Percentiles rank a stretch among this genome's conserved stretches.
Conservation (phyloP, 2,888 invertebrate genomes). For the Caenorhabditis sp. region DNA sequence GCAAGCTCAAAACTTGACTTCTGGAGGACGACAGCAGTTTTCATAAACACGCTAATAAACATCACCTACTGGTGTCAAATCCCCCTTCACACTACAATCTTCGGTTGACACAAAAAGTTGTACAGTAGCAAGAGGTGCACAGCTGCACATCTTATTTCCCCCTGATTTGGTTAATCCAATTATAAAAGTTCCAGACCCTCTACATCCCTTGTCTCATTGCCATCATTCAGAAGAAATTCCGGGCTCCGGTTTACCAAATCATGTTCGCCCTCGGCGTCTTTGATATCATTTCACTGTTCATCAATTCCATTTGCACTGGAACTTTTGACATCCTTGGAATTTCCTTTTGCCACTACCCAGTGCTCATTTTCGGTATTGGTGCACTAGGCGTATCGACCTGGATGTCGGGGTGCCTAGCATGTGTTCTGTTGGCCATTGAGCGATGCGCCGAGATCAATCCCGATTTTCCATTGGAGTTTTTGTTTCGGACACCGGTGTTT, state of each 20-base stretch:
- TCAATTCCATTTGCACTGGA: conserved; percentile 27
- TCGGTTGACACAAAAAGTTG: no score
- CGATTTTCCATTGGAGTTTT: not conserved
- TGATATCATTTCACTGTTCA: conserved; percentile 8
- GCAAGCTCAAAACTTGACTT: no score
- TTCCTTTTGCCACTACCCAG: not conserved
- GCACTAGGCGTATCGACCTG: not conserved
- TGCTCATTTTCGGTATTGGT: conserved; percentile 4
- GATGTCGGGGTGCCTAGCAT: conserved; percentile 15
- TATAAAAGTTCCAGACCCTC: not conserved
- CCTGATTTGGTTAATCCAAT: no score
- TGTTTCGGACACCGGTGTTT: conserved; percentile 10
- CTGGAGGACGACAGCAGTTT: no score
- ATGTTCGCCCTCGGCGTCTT: conserved; percentile 16
- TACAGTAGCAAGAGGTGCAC: no score
- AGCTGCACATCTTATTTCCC: no score
- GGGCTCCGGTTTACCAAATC: conserved; percentile 23
- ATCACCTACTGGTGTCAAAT: no score
- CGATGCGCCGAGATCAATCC: conserved; percentile 18
- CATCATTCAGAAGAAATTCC: not conserved
- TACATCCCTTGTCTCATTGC: conserved; percentile 34
- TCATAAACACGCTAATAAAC: no score
- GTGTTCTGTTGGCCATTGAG: conserved; percentile 23
- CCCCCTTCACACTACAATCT: no score
- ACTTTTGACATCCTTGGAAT: conserved; percentile 26